Conservation (phyloP, 2,888 invertebrate genomes). For the Cephus runcator region DNA sequence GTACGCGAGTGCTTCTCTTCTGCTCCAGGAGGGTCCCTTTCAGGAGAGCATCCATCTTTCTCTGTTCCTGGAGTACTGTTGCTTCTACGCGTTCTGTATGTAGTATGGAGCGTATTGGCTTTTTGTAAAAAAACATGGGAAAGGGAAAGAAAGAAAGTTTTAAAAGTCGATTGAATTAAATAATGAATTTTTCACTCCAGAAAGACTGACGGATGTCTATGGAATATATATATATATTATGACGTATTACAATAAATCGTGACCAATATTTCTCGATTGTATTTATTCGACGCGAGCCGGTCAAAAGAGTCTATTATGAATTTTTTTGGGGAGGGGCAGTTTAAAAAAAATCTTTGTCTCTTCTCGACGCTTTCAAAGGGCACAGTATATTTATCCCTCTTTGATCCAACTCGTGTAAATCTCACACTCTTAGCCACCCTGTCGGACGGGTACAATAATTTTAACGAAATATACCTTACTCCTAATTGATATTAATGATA, state of each 20-base stretch:
- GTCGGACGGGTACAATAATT: slow-evolving; percentile 29
- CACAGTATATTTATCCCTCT: not conserved
- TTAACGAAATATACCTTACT: slow-evolving; percentile 29
- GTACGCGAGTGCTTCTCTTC: not conserved
- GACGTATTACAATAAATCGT: not conserved
- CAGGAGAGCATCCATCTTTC: not conserved
- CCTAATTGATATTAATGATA: slow-evolving; percentile 39
- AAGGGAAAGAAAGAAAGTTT: not conserved
- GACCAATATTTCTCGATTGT: not conserved
- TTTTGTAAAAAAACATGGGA: not conserved
- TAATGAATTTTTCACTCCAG: not conserved
- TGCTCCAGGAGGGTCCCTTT: not conserved
- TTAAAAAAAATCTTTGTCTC: not conserved
- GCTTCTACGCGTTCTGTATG: not conserved
- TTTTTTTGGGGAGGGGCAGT: not conserved
- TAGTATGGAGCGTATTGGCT: not conserved
- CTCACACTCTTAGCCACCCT: slow-evolving; percentile 15
- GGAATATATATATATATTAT: not conserved
- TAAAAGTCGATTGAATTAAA: not conserved
- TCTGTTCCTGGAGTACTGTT: no score
- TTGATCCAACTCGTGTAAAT: not conserved
- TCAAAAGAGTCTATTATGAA: no score
- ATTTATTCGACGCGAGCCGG: no score
- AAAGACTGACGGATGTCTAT: not conserved
- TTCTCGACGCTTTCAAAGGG: not conserved